Percentiles rank a stretch among this genome's conserved stretches.
These are phyloP conservation scores for human DNA, from an alignment of 2,113 vertebrate genomes.

Conservation along the genomic window DNA sequence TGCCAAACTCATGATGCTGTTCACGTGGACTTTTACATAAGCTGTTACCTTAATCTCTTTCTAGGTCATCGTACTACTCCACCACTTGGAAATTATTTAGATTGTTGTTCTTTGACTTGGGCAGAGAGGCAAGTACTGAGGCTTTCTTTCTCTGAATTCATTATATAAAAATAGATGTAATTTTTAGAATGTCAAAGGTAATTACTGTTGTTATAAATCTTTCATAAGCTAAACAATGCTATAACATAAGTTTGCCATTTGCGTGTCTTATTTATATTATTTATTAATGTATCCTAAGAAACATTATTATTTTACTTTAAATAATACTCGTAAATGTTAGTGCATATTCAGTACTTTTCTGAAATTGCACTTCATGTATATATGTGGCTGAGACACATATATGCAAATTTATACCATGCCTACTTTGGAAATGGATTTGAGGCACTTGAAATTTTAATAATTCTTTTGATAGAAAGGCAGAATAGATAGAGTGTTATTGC, in stretches of 20 bases:
- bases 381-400: not conserved
- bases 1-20: not conserved
- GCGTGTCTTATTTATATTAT: not conserved
- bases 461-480: not conserved
- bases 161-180: not conserved
- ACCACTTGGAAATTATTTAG: conserved; percentile 24
- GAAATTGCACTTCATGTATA: not conserved
- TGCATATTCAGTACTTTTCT: not conserved
- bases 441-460: not conserved
- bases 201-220: not conserved
- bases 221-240: not conserved
- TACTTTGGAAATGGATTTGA: not conserved
- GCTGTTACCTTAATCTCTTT: conserved; percentile 36
- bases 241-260: not conserved
- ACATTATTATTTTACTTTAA: not conserved
- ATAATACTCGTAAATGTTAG: not conserved
- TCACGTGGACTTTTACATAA: conserved; percentile 20
- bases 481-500: not conserved
- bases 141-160: not conserved
- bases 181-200: conserved; percentile 11
- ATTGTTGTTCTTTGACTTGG: not conserved
- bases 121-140: not conserved
- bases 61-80: not conserved
- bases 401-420: not conserved
- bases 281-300: not conserved